Conservation (phyloP, 2,113 vertebrate species). For the Cebus imitator region DNA sequence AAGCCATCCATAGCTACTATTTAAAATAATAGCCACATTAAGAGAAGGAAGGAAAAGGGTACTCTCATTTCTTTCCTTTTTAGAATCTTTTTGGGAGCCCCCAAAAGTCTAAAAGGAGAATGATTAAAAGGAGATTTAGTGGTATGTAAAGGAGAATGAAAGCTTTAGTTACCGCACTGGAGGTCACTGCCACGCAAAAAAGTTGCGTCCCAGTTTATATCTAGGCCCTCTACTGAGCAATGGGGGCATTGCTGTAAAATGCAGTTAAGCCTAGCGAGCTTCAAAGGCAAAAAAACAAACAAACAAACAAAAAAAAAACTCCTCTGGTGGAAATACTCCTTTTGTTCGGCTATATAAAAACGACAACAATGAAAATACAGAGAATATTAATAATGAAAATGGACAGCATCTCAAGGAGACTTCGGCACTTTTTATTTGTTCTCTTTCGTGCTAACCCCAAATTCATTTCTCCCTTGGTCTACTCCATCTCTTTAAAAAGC, state of each 20-base stretch:
- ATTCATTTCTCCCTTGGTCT: background rate
- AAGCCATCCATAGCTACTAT: background rate
- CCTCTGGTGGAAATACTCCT: background rate
- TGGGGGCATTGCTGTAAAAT: background rate
- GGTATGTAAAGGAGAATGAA: background rate
- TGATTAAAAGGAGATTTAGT: background rate
- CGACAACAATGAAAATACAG: background rate
- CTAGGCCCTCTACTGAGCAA: background rate
- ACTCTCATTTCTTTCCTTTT: background rate
- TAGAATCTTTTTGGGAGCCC: background rate
- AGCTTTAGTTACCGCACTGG: background rate
- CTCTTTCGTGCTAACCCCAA: background rate
- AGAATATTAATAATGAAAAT: background rate
- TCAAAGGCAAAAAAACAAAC: background rate
- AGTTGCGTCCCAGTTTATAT: background rate
- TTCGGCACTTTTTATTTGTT: background rate
- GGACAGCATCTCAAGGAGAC: background rate
- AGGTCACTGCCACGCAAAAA: background rate
- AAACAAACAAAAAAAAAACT: too few relatives aligned
- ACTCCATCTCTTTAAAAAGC: background rate
- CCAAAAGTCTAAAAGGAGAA: background rate
- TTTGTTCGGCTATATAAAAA: background rate
- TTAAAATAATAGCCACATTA: background rate
- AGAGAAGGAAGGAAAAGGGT: background rate
- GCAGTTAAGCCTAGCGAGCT: rapidly evolving